Evolutionary conservation across 2,797 vertebrate species (phyloP).

Genomic region (Spheniscus humboldti): DNA sequence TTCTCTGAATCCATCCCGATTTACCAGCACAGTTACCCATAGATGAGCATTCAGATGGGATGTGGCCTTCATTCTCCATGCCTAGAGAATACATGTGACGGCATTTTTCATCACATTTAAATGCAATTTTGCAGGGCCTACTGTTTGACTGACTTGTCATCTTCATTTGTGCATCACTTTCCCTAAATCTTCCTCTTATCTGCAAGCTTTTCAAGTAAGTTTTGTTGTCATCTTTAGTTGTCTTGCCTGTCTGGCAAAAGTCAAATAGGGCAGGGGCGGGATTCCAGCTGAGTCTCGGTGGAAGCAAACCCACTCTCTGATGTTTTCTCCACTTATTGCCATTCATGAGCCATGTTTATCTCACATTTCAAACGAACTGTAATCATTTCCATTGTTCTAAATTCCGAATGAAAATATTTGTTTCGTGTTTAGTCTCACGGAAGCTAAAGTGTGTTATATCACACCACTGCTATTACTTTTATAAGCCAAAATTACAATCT

Average conservation of each 20-base stretch:
- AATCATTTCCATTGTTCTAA: neutral
- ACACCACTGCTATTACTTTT: neutral
- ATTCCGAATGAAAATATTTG: neutral
- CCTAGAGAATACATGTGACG: neutral
- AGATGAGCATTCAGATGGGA: neutral
- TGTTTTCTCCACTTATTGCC: neutral
- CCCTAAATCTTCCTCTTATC: neutral
- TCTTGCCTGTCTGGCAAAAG: neutral
- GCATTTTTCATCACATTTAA: neutral
- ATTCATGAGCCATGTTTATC: neutral
- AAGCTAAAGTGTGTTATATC: neutral
- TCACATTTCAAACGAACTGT: neutral
- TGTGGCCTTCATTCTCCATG: neutral
- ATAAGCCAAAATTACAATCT: neutral
- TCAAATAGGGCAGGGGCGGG: neutral
- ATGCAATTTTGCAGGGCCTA: neutral
- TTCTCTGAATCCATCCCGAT: neutral
- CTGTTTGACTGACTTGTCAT: neutral
- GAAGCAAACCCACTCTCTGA: neutral
- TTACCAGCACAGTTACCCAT: neutral
- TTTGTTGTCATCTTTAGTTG: neutral
- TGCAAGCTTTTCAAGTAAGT: neutral
- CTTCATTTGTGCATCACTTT: neutral
- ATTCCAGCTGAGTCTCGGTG: neutral
- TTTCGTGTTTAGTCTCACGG: neutral